Conservation (phyloP, 2,113 vertebrate species). For the Eolophus roseicapilla region DNA sequence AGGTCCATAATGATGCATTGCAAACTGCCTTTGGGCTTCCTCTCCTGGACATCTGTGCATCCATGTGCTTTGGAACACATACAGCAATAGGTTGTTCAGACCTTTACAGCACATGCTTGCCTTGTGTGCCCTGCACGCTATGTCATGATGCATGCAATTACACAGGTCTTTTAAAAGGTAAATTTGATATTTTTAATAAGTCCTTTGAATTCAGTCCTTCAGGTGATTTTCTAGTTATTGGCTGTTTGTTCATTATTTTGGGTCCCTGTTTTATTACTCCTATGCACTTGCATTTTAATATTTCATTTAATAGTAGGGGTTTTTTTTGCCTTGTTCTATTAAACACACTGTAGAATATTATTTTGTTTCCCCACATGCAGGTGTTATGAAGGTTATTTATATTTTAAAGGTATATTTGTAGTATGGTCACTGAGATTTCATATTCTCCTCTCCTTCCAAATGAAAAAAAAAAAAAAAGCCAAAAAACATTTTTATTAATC, state of each 20-base stretch:
- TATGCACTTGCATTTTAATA: conserved; percentile 14
- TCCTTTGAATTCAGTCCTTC: conserved; percentile 32
- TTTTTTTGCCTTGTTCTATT: background rate
- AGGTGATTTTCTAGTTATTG: conserved; percentile 50
- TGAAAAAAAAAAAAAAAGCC: background rate
- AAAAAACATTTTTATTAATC: background rate
- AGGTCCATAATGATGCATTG: background rate
- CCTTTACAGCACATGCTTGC: background rate
- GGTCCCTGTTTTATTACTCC: background rate
- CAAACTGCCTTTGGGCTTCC: background rate
- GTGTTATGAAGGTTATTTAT: conserved; percentile 24
- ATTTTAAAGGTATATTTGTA: conserved; percentile 23
- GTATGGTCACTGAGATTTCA: conserved; percentile 22
- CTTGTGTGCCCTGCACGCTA: background rate
- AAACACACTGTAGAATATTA: conserved; percentile 44
- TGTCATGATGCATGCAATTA: background rate
- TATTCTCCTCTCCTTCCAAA: conserved; percentile 19
- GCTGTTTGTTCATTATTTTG: conserved; percentile 48
- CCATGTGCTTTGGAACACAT: background rate
- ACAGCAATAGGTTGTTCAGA: background rate
- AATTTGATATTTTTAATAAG: conserved; percentile 40
- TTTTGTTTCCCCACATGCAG: background rate
- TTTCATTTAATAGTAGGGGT: background rate
- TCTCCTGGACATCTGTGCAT: background rate
- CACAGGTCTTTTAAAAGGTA: conserved; percentile 19